These are phyloP conservation scores for Lepidonotus clava DNA, from an alignment of 2,888 invertebrate species.

Conservation along the genomic window DNA sequence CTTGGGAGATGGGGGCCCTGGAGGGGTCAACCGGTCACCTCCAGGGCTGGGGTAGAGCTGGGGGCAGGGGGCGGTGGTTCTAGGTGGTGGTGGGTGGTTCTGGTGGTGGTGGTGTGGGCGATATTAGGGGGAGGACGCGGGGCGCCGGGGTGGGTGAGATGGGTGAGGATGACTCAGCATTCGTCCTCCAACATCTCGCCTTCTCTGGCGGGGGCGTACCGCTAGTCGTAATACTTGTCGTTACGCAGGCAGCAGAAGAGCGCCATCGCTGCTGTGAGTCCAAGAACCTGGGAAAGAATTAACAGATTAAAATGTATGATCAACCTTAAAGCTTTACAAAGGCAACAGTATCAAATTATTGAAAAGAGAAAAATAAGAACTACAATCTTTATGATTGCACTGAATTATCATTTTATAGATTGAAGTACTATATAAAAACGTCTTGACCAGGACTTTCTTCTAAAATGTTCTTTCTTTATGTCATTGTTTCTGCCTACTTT, in stretches of 20 bases:
- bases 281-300: conserved; percentile 65
- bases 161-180: conserved; percentile 37
- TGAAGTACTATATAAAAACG: not conserved
- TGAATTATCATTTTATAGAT: too few relatives aligned
- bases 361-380: too few relatives aligned
- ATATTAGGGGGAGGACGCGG: not conserved
- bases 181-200: conserved; percentile 51
- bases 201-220: conserved; percentile 48
- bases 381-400: too few relatives aligned
- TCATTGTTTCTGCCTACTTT: too few relatives aligned
- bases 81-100: not conserved
- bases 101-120: not conserved
- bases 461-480: too few relatives aligned
- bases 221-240: conserved; percentile 65
- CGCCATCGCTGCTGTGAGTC: conserved; percentile 66
- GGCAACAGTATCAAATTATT: too few relatives aligned
- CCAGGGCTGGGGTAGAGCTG: not conserved
- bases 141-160: conserved; percentile 32
- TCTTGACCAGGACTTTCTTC: not conserved
- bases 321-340: too few relatives aligned
- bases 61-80: not conserved
- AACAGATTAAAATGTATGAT: too few relatives aligned
- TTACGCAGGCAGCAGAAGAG: conserved; percentile 65
- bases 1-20: not conserved
- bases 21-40: not conserved